phyloP scores from a whole-genome alignment of 64 coral and sea anemone genomes.

The Montipora capricornis region DNA sequence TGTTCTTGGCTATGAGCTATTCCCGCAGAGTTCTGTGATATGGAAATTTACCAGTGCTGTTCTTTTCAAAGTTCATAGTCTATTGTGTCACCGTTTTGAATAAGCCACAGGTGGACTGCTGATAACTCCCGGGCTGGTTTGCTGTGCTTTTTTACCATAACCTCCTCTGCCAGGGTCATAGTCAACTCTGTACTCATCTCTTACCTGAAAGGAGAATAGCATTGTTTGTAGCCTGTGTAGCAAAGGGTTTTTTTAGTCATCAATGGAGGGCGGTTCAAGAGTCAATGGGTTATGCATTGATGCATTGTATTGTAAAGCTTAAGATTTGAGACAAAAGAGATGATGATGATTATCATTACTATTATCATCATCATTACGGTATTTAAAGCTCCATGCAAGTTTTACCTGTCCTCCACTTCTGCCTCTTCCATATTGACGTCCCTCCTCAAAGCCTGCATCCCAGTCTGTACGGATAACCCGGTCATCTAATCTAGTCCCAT shows the following conservation, averaged over 20 bases:
- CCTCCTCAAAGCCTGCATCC: slow-evolving; percentile 93
- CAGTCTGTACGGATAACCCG: slow-evolving; percentile 93
- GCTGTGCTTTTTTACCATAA: slow-evolving; percentile 67
- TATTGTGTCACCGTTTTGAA: slow-evolving; percentile 47
- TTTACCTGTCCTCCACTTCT: slow-evolving; percentile 92
- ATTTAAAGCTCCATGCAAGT: not conserved
- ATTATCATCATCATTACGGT: not conserved
- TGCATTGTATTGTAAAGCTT: too few relatives aligned
- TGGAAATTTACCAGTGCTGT: not conserved
- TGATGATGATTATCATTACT: too few relatives aligned
- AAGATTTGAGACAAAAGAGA: too few relatives aligned
- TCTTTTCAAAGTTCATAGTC: not conserved
- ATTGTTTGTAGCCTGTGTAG: not conserved
- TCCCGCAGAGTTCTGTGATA: not conserved
- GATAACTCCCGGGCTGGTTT: not conserved
- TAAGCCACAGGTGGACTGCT: slow-evolving; percentile 80
- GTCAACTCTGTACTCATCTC: slow-evolving; percentile 90
- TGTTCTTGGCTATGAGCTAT: not conserved
- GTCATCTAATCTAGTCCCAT: slow-evolving; percentile 95
- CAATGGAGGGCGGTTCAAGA: too few relatives aligned
- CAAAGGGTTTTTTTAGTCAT: too few relatives aligned
- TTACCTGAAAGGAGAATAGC: slow-evolving; percentile 57
- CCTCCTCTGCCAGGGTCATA: slow-evolving; percentile 95
- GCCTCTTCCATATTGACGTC: slow-evolving; percentile 92
- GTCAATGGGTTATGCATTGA: too few relatives aligned